Base-by-base conservation (phyloP, 2,797 vertebrate genomes). In the Danio tinwini region DNA sequence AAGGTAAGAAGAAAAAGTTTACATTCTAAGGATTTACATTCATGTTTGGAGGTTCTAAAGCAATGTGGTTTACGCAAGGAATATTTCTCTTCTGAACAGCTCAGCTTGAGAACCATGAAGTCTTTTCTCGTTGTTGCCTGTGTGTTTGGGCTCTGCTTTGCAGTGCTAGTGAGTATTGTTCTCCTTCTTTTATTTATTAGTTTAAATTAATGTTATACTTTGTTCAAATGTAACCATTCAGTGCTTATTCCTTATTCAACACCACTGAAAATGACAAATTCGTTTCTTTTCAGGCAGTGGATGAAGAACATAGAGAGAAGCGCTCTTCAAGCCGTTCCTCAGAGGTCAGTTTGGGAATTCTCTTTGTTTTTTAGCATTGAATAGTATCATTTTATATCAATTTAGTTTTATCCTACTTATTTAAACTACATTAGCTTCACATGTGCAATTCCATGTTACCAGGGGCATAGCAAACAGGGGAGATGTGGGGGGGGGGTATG, bases 301-400 rank as follows among this genome's bases (percentile, higher is more conserved):
- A 80, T 21, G 80, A 63, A n/a, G 53, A 78, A 12, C 69, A 29
- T 44, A 12, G 74, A 68, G 83, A 81, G 21, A 85, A 82, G 42
- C 84, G 83, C 6, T 87, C 87, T 49, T 74, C 64, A 5, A 88
- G 82, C n/a, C n/a, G 6, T 7, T 69, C 55, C 39, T 78, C 67
- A 19, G 76, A 69, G 75, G 75, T 77, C 52, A 19, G 52, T 49
- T 42, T 11, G 19, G n/a, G 29, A 53, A 53, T 17, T 53, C 52
- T 53, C 7, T 17, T 53, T 53, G n/a, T 4, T 19, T 64, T 42
- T 42, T 42, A 8, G 5, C 2, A 63, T 0, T 50, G 5, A 13
- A 39, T 50, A 11, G 52, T 37, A 50, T 50, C 8, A 9, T 68
- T 62, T 29, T 16, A 64, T 39, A 10, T 61, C 9, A n/a, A 17